Percentiles rank a stretch among this genome's conserved stretches.
Evolutionary conservation across 1,140 invertebrate genomes (phyloP).

Genomic region (Bombus affinis): DNA sequence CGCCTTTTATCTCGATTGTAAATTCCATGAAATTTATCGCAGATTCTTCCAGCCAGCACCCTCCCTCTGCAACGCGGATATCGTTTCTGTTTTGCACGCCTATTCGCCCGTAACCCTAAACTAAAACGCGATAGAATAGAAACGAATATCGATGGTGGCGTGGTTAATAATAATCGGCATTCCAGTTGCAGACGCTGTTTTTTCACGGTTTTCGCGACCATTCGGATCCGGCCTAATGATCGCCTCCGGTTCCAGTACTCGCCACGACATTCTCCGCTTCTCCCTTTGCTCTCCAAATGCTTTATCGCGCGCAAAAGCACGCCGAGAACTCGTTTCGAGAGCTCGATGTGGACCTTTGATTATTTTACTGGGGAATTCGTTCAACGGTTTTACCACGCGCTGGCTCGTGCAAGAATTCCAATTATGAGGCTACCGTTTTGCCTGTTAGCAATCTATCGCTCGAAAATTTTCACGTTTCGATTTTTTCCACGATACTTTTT

Average conservation of each 20-base stretch:
- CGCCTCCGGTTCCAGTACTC: not conserved
- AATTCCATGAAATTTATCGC: constrained; percentile 30
- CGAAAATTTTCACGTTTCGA: too few species aligned
- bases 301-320: not conserved
- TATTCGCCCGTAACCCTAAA: not conserved
- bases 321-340: constrained; percentile 4
- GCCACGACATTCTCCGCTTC: not conserved
- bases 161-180: constrained; percentile 27
- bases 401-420: not conserved
- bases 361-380: not conserved
- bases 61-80: not conserved
- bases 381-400: not conserved
- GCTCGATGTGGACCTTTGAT: not conserved
- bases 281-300: not conserved
- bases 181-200: not conserved
- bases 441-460: too few species aligned
- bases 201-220: constrained; percentile 13
- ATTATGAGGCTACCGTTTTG: not conserved
- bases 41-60: not conserved
- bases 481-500: not conserved
- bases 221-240: constrained; percentile 24
- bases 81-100: not conserved
- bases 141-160: not conserved
- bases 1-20: constrained; percentile 31
- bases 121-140: too few species aligned